Conservation (phyloP, 2,797 vertebrate species). For the Alca torda region DNA sequence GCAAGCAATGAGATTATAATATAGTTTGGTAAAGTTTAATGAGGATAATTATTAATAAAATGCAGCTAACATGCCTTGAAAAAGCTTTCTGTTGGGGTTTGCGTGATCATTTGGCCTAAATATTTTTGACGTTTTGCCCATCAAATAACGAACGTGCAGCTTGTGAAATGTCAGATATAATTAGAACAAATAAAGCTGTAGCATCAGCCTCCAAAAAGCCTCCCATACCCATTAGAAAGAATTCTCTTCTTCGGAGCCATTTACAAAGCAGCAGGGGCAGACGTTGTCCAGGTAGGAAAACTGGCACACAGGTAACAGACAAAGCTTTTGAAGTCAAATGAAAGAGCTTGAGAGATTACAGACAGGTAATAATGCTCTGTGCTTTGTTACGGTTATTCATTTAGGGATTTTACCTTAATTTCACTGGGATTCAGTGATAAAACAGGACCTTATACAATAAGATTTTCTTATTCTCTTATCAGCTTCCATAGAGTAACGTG, state of each 20-base stretch:
- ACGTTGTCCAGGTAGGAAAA: background rate
- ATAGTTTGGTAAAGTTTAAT: constrained; percentile 42
- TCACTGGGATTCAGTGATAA: background rate
- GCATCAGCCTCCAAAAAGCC: background rate
- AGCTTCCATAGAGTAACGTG: background rate
- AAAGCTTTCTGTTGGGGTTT: constrained; percentile 44
- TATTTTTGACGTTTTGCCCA: constrained; percentile 48
- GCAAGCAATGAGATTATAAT: constrained; percentile 33
- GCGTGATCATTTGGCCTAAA: constrained; percentile 29
- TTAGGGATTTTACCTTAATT: background rate
- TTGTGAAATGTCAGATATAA: constrained; percentile 53
- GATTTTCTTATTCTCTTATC: background rate
- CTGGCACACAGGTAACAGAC: background rate
- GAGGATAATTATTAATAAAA: constrained; percentile 47
- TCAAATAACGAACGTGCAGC: constrained; percentile 30
- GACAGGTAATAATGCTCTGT: background rate
- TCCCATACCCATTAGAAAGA: background rate
- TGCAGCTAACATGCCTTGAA: background rate
- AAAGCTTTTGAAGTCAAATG: background rate
- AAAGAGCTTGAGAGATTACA: background rate
- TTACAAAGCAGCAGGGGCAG: background rate
- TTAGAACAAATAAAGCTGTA: constrained; percentile 58
- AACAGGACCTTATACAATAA: background rate
- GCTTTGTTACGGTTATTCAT: background rate
- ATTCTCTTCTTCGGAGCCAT: background rate